Conservation (phyloP, 2,113 vertebrate genomes). For the Menura novaehollandiae region DNA sequence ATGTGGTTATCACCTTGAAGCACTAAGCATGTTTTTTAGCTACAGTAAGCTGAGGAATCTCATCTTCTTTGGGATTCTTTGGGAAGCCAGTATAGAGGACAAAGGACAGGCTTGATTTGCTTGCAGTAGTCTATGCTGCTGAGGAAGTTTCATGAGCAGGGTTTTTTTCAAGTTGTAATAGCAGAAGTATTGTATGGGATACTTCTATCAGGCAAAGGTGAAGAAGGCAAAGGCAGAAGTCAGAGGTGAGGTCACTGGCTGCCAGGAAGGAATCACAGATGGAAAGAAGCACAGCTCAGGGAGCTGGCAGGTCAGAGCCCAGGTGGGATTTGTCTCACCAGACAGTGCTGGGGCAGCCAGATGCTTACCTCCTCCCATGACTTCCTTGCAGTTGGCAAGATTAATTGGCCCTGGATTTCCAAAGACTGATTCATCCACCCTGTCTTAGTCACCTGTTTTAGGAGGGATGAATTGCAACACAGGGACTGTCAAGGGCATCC, state of each 20-base stretch:
- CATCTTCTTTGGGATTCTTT: not conserved
- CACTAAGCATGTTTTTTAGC: not conserved
- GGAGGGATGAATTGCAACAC: not conserved
- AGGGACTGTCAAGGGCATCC: not conserved
- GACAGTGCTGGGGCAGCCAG: not conserved
- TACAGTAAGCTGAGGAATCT: not conserved
- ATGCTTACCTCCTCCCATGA: not conserved
- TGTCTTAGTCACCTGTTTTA: not conserved
- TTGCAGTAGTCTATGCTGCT: not conserved
- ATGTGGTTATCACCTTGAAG: slow-evolving; percentile 15
- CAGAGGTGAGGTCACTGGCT: not conserved
- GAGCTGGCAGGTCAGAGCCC: slow-evolving; percentile 5
- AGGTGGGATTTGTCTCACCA: slow-evolving; percentile 26
- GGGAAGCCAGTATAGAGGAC: not conserved
- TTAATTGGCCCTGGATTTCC: not conserved
- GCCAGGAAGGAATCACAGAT: slow-evolving; percentile 5
- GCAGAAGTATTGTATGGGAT: not conserved
- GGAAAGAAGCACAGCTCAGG: not conserved
- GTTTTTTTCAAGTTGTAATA: not conserved
- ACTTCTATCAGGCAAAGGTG: not conserved
- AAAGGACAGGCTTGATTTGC: not conserved
- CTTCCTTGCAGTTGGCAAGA: not conserved
- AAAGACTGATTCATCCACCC: not conserved
- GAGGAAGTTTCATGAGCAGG: not conserved
- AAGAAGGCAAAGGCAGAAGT: slow-evolving; percentile 1